These are phyloP conservation scores for Anagrus nilaparvatae DNA, from an alignment of 1,140 invertebrate genomes.

Conservation along the genomic window DNA sequence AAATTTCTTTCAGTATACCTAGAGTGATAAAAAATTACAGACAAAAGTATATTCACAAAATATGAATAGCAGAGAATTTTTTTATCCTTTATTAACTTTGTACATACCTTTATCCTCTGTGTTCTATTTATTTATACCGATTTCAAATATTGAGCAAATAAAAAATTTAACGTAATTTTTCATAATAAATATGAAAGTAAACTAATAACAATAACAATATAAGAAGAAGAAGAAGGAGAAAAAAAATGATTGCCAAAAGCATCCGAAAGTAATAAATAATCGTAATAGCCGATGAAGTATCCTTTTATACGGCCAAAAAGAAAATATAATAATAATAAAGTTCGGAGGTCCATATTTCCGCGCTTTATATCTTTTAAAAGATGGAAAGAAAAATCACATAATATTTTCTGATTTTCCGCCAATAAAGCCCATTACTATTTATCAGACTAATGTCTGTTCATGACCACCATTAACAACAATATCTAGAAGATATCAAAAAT, in stretches of 20 bases:
- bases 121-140: no score
- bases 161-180: conserved; percentile 6
- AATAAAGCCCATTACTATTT: conserved; percentile 45
- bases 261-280: conserved; percentile 32
- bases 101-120: no score
- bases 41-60: no score
- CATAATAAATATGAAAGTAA: conserved; percentile 7
- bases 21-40: no score
- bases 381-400: conserved; percentile 36
- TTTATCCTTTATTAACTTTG: no score
- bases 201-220: background rate
- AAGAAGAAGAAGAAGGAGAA: conserved; percentile 1
- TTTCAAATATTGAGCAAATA: conserved; percentile 3
- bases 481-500: conserved; percentile 32
- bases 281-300: conserved; percentile 39
- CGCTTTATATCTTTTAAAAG: no score
- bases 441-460: conserved; percentile 42
- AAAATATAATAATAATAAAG: conserved; percentile 46
- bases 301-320: conserved; percentile 40
- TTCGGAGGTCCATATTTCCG: conserved; percentile 37
- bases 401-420: conserved; percentile 44
- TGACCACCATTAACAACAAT: conserved; percentile 41
- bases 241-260: conserved; percentile 23
- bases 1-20: no score
- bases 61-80: no score